These are phyloP conservation scores for Monarcha castaneiventris DNA, from an alignment of 2,113 vertebrate genomes.

Conservation along the genomic window DNA sequence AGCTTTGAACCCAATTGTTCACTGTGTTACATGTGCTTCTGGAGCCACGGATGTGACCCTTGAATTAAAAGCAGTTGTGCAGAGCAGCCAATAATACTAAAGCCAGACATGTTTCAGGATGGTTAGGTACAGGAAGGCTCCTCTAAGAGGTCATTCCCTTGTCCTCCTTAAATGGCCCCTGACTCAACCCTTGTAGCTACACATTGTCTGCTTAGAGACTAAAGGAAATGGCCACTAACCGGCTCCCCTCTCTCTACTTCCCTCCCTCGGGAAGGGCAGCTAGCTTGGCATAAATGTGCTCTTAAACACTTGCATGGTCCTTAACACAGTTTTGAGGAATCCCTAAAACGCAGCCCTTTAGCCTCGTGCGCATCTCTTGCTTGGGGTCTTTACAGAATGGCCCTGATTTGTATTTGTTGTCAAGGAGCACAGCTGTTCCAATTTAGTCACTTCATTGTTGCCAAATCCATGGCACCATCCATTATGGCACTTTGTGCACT, in stretches of 20 bases:
- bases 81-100: background rate
- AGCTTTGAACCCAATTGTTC: background rate
- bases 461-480: slow-evolving; percentile 38
- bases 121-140: background rate
- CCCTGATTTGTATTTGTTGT: slow-evolving; percentile 21
- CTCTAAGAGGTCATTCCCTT: background rate
- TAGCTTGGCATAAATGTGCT: background rate
- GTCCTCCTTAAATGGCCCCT: background rate
- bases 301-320: background rate
- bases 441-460: slow-evolving; percentile 14
- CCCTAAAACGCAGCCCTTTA: background rate
- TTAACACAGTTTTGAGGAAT: background rate
- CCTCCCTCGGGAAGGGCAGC: background rate
- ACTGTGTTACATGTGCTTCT: background rate
- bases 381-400: background rate
- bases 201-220: background rate
- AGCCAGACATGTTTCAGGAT: background rate
- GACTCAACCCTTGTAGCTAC: background rate
- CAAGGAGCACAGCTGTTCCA: slow-evolving; percentile 31
- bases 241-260: background rate
- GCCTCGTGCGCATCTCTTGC: background rate
- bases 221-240: background rate
- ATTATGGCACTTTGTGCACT: slow-evolving; percentile 45
- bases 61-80: background rate
- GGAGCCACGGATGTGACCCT: background rate